Evolutionary conservation across 2,113 vertebrate genomes (phyloP), one percentile per base, ranked within the genome.

Genomic region (Crotalus helleri): DNA sequence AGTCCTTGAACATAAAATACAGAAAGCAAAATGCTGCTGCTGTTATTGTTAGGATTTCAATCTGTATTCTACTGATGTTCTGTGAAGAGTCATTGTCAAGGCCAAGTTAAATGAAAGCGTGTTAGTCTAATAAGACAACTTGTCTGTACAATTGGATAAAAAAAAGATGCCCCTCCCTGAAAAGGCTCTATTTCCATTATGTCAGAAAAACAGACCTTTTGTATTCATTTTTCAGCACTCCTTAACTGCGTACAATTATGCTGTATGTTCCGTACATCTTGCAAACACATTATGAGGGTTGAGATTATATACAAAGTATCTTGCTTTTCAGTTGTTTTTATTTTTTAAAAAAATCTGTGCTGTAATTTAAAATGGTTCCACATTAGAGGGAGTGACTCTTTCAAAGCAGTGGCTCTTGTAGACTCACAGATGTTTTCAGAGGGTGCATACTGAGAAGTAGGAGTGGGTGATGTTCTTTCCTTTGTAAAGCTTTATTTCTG

Each of bases 71-170:
- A 94, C 87, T 81, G 12, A 92, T 93, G 93, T 74, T 46, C 46
- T 94, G 85, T 64, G 33, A 93, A 91, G 51, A 93, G 61, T 92
- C 58, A 61, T 24, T 90, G 91, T 92, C 92, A 96, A 95, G 95
- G 95, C 95, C 94, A 96, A 88, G 94, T 92, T 93, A 86, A 93
- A 61, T 91, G 92, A 88, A 91, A 94, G 69, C 3, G 0, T 29
- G 23, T 89, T 94, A 85, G 94, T 95, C 94, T 91, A 64, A 93
- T 93, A 94, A 96, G 93, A 54, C 2, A 11, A 19, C 46, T 44
- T 51, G 55, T 17, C 29, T 0, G 0, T 91, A 89, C 85, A 88
- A 91, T 33, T 46, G 44, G 93, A 51, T 59, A 89, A 58, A 93
- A 90, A 61, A 94, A 58, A 5, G 0, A 1, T 93, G 29, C 24